A percentile compares a stretch with the other conserved stretches of the same genome.
Conservation (phyloP, 2,888 invertebrate genomes). For the Ptilodon capucinus region DNA sequence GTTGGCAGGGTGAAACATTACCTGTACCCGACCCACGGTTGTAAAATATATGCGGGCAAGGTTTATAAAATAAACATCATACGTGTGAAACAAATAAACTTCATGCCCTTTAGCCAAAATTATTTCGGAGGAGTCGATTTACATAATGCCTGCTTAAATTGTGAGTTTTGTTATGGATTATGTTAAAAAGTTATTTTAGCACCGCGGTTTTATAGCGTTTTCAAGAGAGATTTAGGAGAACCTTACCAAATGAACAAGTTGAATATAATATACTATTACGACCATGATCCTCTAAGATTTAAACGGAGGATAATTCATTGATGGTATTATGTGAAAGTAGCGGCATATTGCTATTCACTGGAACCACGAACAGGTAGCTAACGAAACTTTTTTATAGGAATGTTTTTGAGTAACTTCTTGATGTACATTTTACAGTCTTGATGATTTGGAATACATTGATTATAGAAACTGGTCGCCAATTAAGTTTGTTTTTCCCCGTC, state of each 20-base stretch:
- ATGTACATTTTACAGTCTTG: too few species aligned
- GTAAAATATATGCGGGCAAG: conserved; percentile 15
- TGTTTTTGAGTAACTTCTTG: too few species aligned
- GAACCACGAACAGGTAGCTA: too few species aligned
- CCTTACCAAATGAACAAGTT: background rate
- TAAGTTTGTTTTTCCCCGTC: too few species aligned
- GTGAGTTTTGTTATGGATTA: background rate
- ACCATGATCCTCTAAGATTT: too few species aligned
- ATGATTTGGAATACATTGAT: too few species aligned
- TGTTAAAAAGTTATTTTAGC: background rate
- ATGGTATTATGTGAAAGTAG: too few species aligned
- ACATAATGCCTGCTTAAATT: background rate
- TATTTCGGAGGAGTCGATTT: background rate
- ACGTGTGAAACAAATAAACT: conserved; percentile 12
- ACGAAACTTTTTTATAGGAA: too few species aligned
- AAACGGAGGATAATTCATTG: too few species aligned
- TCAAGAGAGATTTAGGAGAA: background rate
- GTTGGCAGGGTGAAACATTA: conserved; percentile 21
- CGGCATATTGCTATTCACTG: too few species aligned
- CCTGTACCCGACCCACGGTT: background rate
- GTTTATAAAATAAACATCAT: conserved; percentile 29
- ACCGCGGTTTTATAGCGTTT: background rate
- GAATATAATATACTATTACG: background rate
- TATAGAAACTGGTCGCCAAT: too few species aligned
- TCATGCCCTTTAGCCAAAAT: conserved; percentile 5